Evolutionary conservation across 2,113 vertebrate genomes (phyloP), one percentile per base, ranked within the genome.

Genomic region (Menidia beryllina): DNA sequence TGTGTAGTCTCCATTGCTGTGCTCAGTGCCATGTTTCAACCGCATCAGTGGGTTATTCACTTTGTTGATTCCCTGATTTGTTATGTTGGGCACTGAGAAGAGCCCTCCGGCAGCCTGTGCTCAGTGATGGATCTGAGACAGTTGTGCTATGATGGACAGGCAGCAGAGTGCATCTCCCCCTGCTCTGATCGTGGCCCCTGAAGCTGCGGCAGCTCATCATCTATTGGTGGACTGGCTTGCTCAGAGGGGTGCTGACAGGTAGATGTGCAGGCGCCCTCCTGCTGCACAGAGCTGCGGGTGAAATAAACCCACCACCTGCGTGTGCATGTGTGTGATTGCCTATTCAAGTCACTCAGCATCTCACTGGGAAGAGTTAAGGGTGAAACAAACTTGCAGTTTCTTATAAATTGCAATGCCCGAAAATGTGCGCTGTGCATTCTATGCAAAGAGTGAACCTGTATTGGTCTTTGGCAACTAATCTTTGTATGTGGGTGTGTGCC

Each of bases 141-240:
- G 52, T 75, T 39, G 48, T 10, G 26, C 48, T 51, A 27, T 90
- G 90, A 90, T 41, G 74, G 85, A 82, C 88, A 80, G 77, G 60
- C 69, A 73, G 68, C 49, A 24, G 47, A 36, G 59, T 55, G 55
- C 12, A 9, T 59, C 54, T 49, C 69, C n/a, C n/a, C 11, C 26
- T 10, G 25, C 56, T 72, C 67, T 77, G 72, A 72, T 77, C 45
- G 3, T 8, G 36, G 51, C 63, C 57, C 67, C 58, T 56, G 41
- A 17, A n/a, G n/a, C 72, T 73, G 24, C 21, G 13, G 53, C 64
- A n/a, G 56, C 64, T 55, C 39, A 39, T 66, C 59, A 73, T 62
- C 71, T 67, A 60, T 69, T 38, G 58, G 57, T 23, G 25, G 72
- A 61, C 36, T 20, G 8, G 21, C 13, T 58, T 4, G 1, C 77